Conservation (phyloP, 2,888 invertebrate species). For the Microctonus brassicae region DNA sequence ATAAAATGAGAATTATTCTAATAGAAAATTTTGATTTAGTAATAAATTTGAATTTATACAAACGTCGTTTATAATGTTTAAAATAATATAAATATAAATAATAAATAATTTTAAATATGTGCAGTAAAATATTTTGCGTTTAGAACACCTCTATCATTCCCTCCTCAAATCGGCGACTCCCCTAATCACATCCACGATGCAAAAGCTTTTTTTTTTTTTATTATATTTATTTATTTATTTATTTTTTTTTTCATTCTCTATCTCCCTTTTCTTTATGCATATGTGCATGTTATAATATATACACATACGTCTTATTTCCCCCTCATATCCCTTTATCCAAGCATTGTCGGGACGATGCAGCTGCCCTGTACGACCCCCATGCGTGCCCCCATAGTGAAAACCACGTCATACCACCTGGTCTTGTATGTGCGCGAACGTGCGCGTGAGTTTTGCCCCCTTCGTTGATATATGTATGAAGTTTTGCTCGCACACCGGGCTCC, state of each 20-base stretch:
- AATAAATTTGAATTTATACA: no score
- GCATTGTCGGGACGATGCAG: conserved; percentile 65
- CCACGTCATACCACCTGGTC: conserved; percentile 69
- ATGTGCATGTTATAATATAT: neutral
- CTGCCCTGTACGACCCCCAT: conserved; percentile 66
- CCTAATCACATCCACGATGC: conserved; percentile 47
- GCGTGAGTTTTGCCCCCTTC: conserved; percentile 43
- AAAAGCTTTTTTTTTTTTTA: neutral
- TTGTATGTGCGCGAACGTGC: conserved; percentile 56
- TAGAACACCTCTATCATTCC: no score
- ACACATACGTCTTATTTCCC: conserved; percentile 24
- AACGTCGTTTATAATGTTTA: no score
- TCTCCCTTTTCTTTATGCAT: neutral
- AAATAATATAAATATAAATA: no score
- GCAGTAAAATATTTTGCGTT: conserved; percentile 19
- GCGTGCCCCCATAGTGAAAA: conserved; percentile 62
- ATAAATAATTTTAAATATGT: conserved; percentile 4
- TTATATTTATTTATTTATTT: no score
- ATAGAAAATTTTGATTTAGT: no score
- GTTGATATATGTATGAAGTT: conserved; percentile 33
- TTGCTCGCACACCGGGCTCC: conserved; percentile 36
- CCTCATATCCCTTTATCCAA: conserved; percentile 46
- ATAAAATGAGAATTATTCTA: no score
- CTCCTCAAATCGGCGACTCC: conserved; percentile 20
- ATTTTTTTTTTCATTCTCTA: no score